phyloP scores from a whole-genome alignment of 2,797 vertebrate species.

The Sebastes taczanowskii region DNA sequence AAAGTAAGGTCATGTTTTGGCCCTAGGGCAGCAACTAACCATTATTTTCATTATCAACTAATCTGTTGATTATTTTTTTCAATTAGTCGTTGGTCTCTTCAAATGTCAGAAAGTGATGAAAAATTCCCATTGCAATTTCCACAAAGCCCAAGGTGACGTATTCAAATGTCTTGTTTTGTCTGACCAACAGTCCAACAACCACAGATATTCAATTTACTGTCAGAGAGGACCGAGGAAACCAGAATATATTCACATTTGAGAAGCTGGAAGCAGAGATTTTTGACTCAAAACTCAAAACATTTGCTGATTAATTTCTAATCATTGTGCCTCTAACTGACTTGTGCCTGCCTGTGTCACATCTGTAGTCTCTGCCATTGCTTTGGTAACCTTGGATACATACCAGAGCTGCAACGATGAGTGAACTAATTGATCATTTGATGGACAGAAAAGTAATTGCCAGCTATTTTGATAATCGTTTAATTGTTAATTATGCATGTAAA shows the following conservation, averaged over 20 bases:
- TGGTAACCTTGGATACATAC: neutral
- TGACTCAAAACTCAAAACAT: neutral
- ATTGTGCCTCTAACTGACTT: neutral
- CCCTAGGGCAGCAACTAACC: neutral
- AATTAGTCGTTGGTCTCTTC: fast-evolving
- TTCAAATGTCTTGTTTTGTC: too few relatives aligned
- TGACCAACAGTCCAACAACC: too few relatives aligned
- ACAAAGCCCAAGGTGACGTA: too few relatives aligned
- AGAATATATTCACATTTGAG: neutral
- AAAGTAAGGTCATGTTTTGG: too few relatives aligned
- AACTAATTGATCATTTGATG: neutral
- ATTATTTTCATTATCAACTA: neutral
- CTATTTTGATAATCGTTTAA: neutral
- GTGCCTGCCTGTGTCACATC: neutral
- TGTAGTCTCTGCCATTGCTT: neutral
- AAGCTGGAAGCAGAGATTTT: neutral
- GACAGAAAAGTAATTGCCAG: neutral
- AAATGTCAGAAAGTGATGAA: neutral
- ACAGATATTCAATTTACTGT: neutral
- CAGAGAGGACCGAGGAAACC: neutral
- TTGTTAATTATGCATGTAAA: neutral
- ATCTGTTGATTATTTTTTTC: neutral
- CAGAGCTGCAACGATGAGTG: neutral
- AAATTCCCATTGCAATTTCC: neutral
- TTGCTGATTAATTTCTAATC: neutral